Conservation (phyloP, 2,888 invertebrate species). For the Cerceris ruficornis region DNA sequence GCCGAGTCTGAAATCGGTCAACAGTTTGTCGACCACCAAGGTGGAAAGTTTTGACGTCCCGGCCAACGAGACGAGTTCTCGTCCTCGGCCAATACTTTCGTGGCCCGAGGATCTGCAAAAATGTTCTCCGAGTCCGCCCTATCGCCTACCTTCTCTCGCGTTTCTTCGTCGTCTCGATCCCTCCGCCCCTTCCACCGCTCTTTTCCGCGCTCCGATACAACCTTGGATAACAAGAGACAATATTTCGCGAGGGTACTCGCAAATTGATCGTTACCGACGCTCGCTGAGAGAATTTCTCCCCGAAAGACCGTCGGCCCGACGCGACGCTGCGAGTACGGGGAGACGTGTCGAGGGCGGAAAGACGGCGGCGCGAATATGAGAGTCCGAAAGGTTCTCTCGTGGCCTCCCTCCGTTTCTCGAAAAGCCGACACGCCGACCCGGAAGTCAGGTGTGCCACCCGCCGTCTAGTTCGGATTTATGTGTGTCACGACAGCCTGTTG, state of each 20-base stretch:
- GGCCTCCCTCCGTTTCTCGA: constrained; percentile 32
- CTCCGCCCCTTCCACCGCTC: neutral
- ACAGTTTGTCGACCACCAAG: constrained; percentile 50
- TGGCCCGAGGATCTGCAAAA: constrained; percentile 40
- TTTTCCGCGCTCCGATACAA: constrained; percentile 13
- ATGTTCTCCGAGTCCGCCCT: constrained; percentile 22
- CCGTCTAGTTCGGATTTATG: constrained; percentile 67
- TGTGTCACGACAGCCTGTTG: constrained; percentile 78
- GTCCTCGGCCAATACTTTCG: constrained; percentile 64
- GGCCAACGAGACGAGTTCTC: constrained; percentile 48
- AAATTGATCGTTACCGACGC: constrained; percentile 27
- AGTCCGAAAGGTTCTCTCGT: constrained; percentile 20
- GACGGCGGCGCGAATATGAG: constrained; percentile 17
- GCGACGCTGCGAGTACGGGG: neutral
- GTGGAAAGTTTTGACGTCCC: constrained; percentile 61
- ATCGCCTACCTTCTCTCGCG: too few species aligned
- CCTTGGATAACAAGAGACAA: constrained; percentile 31
- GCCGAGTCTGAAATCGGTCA: constrained; percentile 43
- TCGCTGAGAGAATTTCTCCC: constrained; percentile 6
- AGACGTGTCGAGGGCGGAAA: neutral
- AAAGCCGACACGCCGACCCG: constrained; percentile 61
- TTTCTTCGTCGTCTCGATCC: constrained; percentile 2
- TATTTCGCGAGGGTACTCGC: constrained; percentile 23
- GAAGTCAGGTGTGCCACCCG: constrained; percentile 68
- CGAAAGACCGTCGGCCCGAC: neutral